These are phyloP conservation scores for Ochropleura plecta DNA, from an alignment of 2,888 invertebrate genomes.

Conservation along the genomic window DNA sequence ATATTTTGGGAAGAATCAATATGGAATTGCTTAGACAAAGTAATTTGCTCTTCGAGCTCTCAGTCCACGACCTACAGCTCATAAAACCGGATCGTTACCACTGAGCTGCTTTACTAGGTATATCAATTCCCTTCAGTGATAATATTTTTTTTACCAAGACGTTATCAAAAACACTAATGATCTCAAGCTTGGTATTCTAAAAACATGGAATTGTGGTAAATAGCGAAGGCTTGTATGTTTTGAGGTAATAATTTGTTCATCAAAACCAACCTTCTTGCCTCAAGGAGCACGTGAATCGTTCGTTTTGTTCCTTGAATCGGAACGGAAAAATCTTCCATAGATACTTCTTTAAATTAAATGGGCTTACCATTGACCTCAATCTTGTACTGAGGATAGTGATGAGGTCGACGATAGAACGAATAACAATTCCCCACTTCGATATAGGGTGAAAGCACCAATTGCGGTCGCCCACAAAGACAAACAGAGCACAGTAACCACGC, in stretches of 20 bases:
- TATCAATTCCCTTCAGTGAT: neutral
- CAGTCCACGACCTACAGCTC: neutral
- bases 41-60: neutral
- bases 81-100: neutral
- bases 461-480: conserved; percentile 62
- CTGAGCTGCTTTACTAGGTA: neutral
- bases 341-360: no score
- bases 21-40: neutral
- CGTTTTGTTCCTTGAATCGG: neutral
- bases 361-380: no score
- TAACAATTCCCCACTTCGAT: conserved; percentile 34
- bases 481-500: conserved; percentile 64
- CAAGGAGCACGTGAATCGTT: neutral
- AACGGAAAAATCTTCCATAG: neutral
- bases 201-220: neutral
- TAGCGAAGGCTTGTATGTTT: neutral
- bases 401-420: no score
- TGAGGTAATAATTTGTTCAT: neutral
- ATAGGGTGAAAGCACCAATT: conserved; percentile 62
- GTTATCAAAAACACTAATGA: neutral
- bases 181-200: neutral
- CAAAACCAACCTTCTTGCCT: neutral
- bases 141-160: neutral
- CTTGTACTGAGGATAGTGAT: no score
- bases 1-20: neutral